Base-by-base conservation (phyloP, 2,888 invertebrate species). In the Pachycephus smyrnensis region DNA sequence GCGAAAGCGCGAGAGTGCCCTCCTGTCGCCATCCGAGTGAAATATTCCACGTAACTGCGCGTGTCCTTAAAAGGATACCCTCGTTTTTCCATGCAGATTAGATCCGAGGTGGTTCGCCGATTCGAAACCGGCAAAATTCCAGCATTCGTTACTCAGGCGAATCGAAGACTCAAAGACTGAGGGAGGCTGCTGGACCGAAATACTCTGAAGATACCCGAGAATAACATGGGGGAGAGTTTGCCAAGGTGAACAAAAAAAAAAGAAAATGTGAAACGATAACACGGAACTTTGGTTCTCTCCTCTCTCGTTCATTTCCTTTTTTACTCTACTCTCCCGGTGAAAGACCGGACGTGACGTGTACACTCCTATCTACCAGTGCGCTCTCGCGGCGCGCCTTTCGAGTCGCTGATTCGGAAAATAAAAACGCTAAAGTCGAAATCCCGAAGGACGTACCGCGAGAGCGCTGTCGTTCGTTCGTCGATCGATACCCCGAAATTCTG, bases 41-140 rank as follows among this genome's bases (percentile, higher is more conserved):
- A 77, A 77, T 75, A 75, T 77, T 55, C 75, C 75, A 30, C 75
- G 69, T 37, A 71, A 77, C 75, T 69, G 73, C 73, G 77, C 73
- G 73, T 36, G 73, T 69, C 31, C 30, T 77, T 75, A 75, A 77
- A 77, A 77, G 75, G 75, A 75, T 75, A 69, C 33, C 75, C 75
- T 75, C 69, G 75, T 77, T 77, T 37, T 77, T 75, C 75, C 71
- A 68, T 69, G 69, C 69, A 81, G 82, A 83, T 83, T 82, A 82
- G 77, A 83, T 83, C 80, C 80, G 77, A 30, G 69, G 36, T 69
- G 75, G 40, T 37, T 77, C 75, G 40, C 36, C 69, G 73, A 55
- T 55, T 23, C 15, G 23, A 23, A 55, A 55, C 9, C 55, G 23
- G 23, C 23, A 9, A 55, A 23, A 55, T 2, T 55, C 23, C 23